Percentiles rank a stretch among this genome's conserved stretches.
phyloP scores from a whole-genome alignment of 2,888 invertebrate species.

The Cybosia mesomella region DNA sequence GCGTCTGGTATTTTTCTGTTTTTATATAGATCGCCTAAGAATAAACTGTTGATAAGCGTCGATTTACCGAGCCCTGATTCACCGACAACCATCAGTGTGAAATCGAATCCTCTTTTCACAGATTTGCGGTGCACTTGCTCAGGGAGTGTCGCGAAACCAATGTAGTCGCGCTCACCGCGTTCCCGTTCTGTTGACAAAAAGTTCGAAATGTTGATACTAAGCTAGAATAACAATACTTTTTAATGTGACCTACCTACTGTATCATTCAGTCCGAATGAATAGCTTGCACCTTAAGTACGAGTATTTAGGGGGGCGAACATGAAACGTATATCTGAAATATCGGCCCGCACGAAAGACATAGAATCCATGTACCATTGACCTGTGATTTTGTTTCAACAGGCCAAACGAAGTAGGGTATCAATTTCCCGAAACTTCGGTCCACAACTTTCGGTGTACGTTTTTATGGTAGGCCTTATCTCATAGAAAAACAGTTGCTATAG shows the following conservation, averaged over 20 bases:
- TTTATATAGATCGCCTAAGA: slow-evolving; percentile 97
- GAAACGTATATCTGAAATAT: no score
- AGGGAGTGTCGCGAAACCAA: slow-evolving; percentile 97
- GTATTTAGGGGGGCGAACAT: no score
- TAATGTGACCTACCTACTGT: background rate
- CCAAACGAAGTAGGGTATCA: no score
- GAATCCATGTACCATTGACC: no score
- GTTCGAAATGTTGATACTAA: slow-evolving; percentile 10
- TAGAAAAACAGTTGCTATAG: background rate
- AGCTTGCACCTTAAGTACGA: no score
- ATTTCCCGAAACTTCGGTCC: no score
- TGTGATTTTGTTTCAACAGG: no score
- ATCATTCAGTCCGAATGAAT: background rate
- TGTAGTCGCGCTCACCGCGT: slow-evolving; percentile 92
- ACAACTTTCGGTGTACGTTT: no score
- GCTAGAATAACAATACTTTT: background rate
- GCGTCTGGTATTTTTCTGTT: slow-evolving; percentile 92
- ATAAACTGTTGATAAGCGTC: slow-evolving; percentile 97
- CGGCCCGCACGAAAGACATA: no score
- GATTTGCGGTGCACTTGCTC: slow-evolving; percentile 99
- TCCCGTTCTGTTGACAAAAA: slow-evolving; percentile 75
- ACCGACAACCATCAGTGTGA: slow-evolving; percentile 98
- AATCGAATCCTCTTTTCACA: slow-evolving; percentile 98
- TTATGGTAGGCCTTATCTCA: background rate
- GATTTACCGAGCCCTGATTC: slow-evolving; percentile 98